A percentile compares a stretch with the other conserved stretches of the same genome.
phyloP scores from a whole-genome alignment of 2,888 invertebrate species.

The Eupithecia pulchellata region DNA sequence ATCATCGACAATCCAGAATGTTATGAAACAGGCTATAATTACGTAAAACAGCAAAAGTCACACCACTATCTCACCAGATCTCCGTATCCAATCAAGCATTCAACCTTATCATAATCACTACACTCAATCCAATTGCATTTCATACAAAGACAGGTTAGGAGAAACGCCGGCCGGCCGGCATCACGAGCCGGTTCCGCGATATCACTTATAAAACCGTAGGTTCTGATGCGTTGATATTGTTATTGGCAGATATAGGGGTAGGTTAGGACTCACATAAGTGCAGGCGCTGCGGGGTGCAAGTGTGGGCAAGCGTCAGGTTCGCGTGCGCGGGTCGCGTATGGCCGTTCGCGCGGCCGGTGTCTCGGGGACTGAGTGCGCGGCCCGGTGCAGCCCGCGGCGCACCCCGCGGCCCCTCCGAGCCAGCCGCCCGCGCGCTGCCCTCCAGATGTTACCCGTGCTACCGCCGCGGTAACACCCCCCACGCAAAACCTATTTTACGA shows the following conservation, averaged over 20 bases:
- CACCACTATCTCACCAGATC: slow-evolving; percentile 33
- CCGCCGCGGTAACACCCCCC: slow-evolving; percentile 40
- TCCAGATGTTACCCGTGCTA: slow-evolving; percentile 69
- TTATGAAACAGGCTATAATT: slow-evolving; percentile 26
- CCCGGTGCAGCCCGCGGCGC: slow-evolving; percentile 31
- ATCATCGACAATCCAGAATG: slow-evolving; percentile 44
- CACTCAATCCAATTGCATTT: slow-evolving; percentile 33
- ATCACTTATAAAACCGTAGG: slow-evolving; percentile 24
- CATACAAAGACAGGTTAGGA: slow-evolving; percentile 60
- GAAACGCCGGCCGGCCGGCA: slow-evolving; percentile 74
- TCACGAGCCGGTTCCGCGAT: slow-evolving; percentile 39
- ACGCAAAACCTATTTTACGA: slow-evolving; percentile 31
- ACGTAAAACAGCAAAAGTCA: slow-evolving; percentile 15
- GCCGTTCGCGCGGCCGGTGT: slow-evolving; percentile 84
- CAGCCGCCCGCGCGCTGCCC: slow-evolving; percentile 68
- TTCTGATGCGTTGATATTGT: neutral
- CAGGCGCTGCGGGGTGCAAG: slow-evolving; percentile 62
- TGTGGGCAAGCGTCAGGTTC: slow-evolving; percentile 63
- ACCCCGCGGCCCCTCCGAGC: slow-evolving; percentile 70
- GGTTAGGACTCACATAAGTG: slow-evolving; percentile 73
- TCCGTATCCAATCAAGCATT: slow-evolving; percentile 35
- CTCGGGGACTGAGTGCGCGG: slow-evolving; percentile 79
- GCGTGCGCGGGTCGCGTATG: slow-evolving; percentile 73
- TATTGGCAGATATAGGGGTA: slow-evolving; percentile 16
- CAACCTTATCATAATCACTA: slow-evolving; percentile 37